A percentile compares a stretch with the other conserved stretches of the same genome.
These are phyloP conservation scores for Tetraneura akinire DNA, from an alignment of 1,140 invertebrate genomes.

Conservation along the genomic window DNA sequence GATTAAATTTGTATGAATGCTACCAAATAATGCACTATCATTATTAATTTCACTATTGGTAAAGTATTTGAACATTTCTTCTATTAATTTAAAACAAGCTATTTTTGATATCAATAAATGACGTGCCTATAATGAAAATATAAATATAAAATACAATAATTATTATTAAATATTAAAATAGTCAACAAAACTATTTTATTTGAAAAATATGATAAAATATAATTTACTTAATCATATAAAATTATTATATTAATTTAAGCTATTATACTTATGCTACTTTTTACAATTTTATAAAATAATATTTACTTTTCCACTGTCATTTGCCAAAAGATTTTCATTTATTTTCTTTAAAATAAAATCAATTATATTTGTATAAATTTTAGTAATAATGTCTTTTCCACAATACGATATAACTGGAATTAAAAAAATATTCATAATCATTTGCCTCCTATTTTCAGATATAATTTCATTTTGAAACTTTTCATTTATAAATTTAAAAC, in stretches of 20 bases:
- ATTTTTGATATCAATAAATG: constrained; percentile 36
- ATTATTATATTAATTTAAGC: no score
- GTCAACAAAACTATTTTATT: no score
- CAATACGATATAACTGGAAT: constrained; percentile 7
- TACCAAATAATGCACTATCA: neutral
- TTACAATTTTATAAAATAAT: neutral
- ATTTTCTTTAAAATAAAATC: constrained; percentile 17
- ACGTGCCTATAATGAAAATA: neutral
- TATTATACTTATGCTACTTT: neutral
- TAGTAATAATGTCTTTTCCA: neutral
- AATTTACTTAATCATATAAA: no score
- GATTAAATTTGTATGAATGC: neutral
- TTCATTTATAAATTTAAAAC: constrained; percentile 7
- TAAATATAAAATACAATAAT: no score
- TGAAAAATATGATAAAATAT: no score
- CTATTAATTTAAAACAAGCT: constrained; percentile 8
- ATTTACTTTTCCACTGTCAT: constrained; percentile 25
- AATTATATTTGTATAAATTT: neutral
- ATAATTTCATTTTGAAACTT: constrained; percentile 11
- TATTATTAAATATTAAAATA: no score
- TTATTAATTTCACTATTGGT: neutral
- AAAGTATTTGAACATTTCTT: constrained; percentile 24
- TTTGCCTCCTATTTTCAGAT: constrained; percentile 16
- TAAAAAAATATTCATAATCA: neutral
- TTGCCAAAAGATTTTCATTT: constrained; percentile 24